phyloP scores from a whole-genome alignment of 2,113 vertebrate species.

The Copsychus sechellarum region DNA sequence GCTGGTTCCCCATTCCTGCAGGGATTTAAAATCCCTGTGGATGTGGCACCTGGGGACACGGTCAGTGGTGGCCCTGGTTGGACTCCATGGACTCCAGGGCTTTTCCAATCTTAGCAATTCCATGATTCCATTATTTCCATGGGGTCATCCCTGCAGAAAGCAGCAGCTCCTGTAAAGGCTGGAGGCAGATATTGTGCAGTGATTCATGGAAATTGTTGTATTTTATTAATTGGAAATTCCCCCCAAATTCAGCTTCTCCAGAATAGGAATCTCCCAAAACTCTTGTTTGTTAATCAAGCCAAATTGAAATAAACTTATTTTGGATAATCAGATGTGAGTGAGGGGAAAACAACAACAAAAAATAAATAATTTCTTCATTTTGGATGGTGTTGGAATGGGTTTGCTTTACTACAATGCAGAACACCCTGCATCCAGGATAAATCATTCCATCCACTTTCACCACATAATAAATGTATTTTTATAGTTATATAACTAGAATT shows the following conservation, averaged over 20 bases:
- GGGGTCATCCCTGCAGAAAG: background rate
- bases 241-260: background rate
- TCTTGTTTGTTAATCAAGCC: background rate
- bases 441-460: background rate
- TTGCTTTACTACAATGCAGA: background rate
- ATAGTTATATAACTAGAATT: background rate
- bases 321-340: background rate
- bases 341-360: background rate
- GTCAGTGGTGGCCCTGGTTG: background rate
- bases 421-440: background rate
- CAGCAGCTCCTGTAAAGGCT: background rate
- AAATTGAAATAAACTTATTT: background rate
- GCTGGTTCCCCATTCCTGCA: background rate
- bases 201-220: background rate
- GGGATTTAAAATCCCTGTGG: background rate
- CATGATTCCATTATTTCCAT: background rate
- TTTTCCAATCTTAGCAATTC: background rate
- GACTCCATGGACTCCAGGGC: background rate
- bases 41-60: background rate
- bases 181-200: background rate
- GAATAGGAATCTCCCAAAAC: background rate
- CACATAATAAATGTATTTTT: background rate
- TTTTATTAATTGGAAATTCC: background rate
- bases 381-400: background rate
- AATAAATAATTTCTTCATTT: background rate